Evolutionary conservation across 2,888 invertebrate genomes (phyloP), one percentile per base, ranked within the genome.

Genomic region (Cryptophagus acutangulus): DNA sequence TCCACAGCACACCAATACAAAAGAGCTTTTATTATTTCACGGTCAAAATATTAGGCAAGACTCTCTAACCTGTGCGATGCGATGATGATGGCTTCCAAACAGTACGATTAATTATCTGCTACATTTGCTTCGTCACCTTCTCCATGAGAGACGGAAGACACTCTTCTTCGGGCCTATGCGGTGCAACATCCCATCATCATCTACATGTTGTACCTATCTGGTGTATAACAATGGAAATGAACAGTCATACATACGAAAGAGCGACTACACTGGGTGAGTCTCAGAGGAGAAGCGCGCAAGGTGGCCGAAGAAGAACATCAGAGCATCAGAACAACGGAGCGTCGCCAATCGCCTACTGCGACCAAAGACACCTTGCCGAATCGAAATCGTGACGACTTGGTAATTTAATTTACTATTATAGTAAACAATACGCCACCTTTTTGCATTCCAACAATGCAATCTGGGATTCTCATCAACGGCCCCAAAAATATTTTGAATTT

Each of bases 311-410:
- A 26, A 26, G 38, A 38, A 30, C 49, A 46, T 44, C 43, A 43
- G 47, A 46, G 41, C 36, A 44, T 43, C 43, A 40, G 37, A 49
- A 42, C 51, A 46, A 44, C 51, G 40, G 50, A 49, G 40, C 43
- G 49, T 45, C 49, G 45, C 50, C 48, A 54, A 54, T 44, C 40
- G 44, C 44, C 44, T 15, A 44, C 44, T 44, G 44, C 44, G 44
- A 44, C 44, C 38, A 37, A 44, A 44, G 43, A 30, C 39, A 36
- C 40, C 40, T 39, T 40, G 39, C 44, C 43, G 12, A 13, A 30
- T 9, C 2, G 46, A 43, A 18, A 43, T 28, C 6, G 36, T 46
- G 6, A 41, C 39, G 3, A 43, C 35, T 14, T 43, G 38, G 2
- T 43, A 43, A 26, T 46, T 46, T 29, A 26, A 26, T 26, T 26